Evolutionary conservation across 2,797 vertebrate species (phyloP), one percentile per base, ranked within the genome.

Genomic region (Ptychadena robeensis): DNA sequence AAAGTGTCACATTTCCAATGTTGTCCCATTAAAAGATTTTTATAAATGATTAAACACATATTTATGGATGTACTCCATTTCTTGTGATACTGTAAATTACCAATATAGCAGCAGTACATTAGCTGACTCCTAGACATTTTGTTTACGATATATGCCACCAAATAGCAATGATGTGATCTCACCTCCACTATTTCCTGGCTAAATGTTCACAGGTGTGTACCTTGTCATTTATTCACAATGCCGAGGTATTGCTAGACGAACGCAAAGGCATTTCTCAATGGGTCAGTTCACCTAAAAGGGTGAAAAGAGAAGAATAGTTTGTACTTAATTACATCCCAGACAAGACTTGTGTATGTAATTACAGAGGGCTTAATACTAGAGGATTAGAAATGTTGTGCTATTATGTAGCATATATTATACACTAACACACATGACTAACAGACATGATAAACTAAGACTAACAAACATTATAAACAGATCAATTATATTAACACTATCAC

Each of bases 301-400:
- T 53, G 31, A 48, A 31, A 9, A 72, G 44, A 57, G 31, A 78
- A 65, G 67, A 66, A 38, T 72, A 27, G 15, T 22, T 5, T 35
- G 57, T 77, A 28, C 38, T 35, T 71, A 65, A 67, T 83, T 31
- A 70, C 66, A 10, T 18, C 65, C 76, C 48, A 70, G 27, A 34
- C 48, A 67, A 31, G 35, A 22, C 28, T 38, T 69, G 66, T 70
- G 66, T 63, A 48, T 70, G 66, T 77, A 77, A 82, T 82, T 82
- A 71, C 35, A 76, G 35, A 76, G 22, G 66, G 7, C 48, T 30
- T 48, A 73, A 73, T 73, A 30, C 30, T 15, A 9, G 57, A 57
- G 35, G 69, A 80, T 80, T 73, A 73, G 57, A 64, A 70, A 44
- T 34, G 4, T 3, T n/a, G 44, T 53, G 44, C 61, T 80, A 72